Evolutionary conservation across 2,113 vertebrate species (phyloP).

Genomic region (Orcinus orca): DNA sequence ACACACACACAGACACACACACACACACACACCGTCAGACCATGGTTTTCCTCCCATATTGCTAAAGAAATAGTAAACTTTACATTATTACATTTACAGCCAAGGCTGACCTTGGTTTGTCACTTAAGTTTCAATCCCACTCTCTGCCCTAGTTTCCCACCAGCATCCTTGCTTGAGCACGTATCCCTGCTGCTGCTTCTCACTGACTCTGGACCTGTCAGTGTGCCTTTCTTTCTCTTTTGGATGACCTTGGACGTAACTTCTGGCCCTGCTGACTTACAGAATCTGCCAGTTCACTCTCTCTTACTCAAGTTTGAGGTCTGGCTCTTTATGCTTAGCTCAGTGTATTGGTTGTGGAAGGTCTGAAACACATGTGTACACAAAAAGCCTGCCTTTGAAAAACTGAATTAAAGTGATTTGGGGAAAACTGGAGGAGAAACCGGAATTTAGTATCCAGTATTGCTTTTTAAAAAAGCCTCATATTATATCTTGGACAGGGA

Average conservation of each 20-base stretch:
- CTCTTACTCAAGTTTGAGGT: neutral
- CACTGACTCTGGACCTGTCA: neutral
- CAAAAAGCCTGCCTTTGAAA: neutral
- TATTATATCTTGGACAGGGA: neutral
- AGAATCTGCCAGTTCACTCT: neutral
- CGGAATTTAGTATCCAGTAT: neutral
- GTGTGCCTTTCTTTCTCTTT: neutral
- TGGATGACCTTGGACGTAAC: neutral
- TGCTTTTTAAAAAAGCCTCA: neutral
- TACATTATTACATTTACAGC: neutral
- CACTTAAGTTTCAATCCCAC: neutral
- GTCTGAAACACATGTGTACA: neutral
- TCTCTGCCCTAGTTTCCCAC: neutral
- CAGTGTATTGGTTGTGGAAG: neutral
- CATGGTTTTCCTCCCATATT: neutral
- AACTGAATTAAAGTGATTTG: neutral
- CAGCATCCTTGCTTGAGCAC: neutral
- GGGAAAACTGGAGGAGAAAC: neutral
- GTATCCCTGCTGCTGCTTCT: neutral
- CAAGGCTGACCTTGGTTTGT: neutral
- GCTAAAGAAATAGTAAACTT: neutral
- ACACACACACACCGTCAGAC: neutral
- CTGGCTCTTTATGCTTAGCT: neutral
- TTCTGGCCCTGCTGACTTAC: conserved; percentile 8
- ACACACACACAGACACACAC: no score